Conservation (phyloP, 2,888 invertebrate species). For the Argynnis bischoffii region DNA sequence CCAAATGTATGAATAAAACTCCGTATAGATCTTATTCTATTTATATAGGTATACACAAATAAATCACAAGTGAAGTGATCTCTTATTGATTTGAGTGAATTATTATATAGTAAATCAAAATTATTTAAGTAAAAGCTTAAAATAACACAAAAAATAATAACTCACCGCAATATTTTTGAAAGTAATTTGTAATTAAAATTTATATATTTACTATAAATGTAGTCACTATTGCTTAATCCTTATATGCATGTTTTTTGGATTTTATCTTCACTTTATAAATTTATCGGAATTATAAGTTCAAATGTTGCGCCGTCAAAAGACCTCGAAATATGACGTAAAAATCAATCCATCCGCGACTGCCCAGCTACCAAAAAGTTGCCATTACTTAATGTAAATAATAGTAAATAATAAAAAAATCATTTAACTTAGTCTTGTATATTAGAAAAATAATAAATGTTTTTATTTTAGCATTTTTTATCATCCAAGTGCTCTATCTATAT, state of each 20-base stretch:
- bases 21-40: neutral
- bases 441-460: too few species aligned
- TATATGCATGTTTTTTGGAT: conserved; percentile 34
- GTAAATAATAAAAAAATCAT: neutral
- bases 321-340: conserved; percentile 63
- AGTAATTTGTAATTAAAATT: conserved; percentile 8
- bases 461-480: too few species aligned
- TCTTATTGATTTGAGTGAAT: neutral
- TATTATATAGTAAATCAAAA: neutral
- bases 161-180: conserved; percentile 25
- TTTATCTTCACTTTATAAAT: conserved; percentile 44
- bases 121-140: neutral
- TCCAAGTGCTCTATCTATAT: too few species aligned
- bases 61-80: neutral
- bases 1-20: conserved; percentile 9
- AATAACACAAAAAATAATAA: conserved; percentile 6
- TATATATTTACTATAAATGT: conserved; percentile 16
- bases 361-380: conserved; percentile 33
- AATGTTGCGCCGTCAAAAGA: conserved; percentile 76
- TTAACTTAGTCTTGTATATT: too few species aligned
- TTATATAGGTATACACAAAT: neutral
- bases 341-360: conserved; percentile 56
- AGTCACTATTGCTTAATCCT: conserved; percentile 20
- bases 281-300: conserved; percentile 59
- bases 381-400: conserved; percentile 16